Conservation (phyloP, 2,797 vertebrate species). For the Tiaroga cobitis region DNA sequence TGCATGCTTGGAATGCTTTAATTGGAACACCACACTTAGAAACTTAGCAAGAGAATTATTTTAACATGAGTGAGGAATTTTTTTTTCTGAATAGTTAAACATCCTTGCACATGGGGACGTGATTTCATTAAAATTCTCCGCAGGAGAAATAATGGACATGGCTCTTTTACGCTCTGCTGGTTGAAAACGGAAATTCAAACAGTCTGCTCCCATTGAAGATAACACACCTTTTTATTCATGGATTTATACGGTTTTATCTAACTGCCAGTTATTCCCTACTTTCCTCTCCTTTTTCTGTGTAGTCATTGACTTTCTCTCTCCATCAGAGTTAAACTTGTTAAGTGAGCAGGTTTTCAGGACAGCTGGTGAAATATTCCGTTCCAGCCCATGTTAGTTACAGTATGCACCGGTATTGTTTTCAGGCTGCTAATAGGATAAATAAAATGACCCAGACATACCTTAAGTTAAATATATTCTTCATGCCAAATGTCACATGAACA, state of each 20-base stretch:
- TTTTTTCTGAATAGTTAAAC: slow-evolving; percentile 39
- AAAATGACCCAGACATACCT: neutral
- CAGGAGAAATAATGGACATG: slow-evolving; percentile 34
- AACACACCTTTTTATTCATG: slow-evolving; percentile 47
- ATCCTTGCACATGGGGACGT: slow-evolving; percentile 27
- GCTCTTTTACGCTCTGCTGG: slow-evolving; percentile 40
- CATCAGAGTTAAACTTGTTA: slow-evolving; percentile 9
- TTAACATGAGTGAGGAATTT: neutral
- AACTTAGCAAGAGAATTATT: slow-evolving; percentile 21
- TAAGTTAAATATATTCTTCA: neutral
- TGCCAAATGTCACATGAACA: neutral
- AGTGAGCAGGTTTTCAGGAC: slow-evolving; percentile 3
- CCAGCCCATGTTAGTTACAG: neutral
- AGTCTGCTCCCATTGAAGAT: slow-evolving; percentile 44
- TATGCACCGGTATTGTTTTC: neutral
- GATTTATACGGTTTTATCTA: slow-evolving; percentile 37
- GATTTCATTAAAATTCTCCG: slow-evolving; percentile 44
- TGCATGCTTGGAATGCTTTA: slow-evolving; percentile 22
- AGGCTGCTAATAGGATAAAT: neutral
- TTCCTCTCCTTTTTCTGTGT: neutral
- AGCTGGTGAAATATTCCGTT: neutral
- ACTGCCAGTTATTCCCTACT: slow-evolving; percentile 17
- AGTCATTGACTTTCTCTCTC: neutral
- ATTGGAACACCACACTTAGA: slow-evolving; percentile 20
- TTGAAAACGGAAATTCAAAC: slow-evolving; percentile 39